Evolutionary conservation across 2,888 invertebrate species (phyloP).

Genomic region (Caenorhabditis japonica): DNA sequence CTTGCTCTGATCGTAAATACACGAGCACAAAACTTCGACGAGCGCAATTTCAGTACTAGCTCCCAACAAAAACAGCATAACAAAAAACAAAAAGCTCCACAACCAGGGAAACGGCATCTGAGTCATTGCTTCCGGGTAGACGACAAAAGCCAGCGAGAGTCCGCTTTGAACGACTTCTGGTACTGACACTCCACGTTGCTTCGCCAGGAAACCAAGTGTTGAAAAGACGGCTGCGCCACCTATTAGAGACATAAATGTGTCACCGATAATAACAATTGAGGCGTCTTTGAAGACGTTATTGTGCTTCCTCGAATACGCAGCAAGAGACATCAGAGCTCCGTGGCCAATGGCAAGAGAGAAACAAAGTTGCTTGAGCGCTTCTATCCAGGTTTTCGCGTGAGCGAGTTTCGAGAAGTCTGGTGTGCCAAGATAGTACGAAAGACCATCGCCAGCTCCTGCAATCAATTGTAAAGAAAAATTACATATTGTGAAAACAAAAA

Average conservation of each 20-base stretch:
- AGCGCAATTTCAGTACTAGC: constrained; percentile 59
- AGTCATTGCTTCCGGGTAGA: constrained; percentile 77
- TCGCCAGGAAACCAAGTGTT: constrained; percentile 65
- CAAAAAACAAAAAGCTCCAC: constrained; percentile 78
- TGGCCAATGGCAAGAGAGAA: constrained; percentile 71
- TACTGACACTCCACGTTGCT: constrained; percentile 31
- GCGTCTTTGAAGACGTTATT: constrained; percentile 73
- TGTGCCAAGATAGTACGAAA: constrained; percentile 59
- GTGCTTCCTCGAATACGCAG: constrained; percentile 65
- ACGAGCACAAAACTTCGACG: constrained; percentile 47
- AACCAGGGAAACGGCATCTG: constrained; percentile 77
- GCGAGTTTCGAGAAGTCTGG: constrained; percentile 64
- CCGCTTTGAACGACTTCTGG: constrained; percentile 63
- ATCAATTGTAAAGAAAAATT: not conserved
- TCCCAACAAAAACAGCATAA: constrained; percentile 78
- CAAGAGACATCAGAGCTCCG: constrained; percentile 69
- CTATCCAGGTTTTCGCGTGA: constrained; percentile 65
- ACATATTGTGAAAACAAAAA: not conserved
- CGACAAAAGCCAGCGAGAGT: constrained; percentile 78
- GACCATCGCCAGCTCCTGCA: constrained; percentile 63
- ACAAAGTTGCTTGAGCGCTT: constrained; percentile 71
- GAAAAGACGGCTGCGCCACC: constrained; percentile 68
- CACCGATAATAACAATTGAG: constrained; percentile 69
- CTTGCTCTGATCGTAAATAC: constrained; percentile 35
- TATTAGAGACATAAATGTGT: constrained; percentile 63